These are phyloP conservation scores for Lasaia peninsularis DNA, from an alignment of 1,140 invertebrate species.

Conservation along the genomic window DNA sequence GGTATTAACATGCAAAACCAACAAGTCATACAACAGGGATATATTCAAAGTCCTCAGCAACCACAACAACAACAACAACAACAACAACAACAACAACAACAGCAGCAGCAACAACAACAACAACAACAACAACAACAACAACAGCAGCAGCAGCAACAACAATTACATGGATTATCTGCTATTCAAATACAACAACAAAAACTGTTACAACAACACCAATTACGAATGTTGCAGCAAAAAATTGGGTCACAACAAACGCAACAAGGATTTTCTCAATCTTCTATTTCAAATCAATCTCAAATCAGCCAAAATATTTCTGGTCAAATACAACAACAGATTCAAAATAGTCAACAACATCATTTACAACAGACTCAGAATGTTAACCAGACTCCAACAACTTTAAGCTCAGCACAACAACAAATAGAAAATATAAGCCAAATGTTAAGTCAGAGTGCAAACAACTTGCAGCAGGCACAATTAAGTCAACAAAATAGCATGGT, in stretches of 20 bases:
- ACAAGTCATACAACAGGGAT: conserved; percentile 45
- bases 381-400: conserved; percentile 52
- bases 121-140: conserved; percentile 41
- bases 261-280: conserved; percentile 65
- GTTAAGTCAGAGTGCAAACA: conserved; percentile 70
- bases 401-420: conserved; percentile 68
- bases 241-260: conserved; percentile 49
- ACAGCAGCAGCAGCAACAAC: conserved; percentile 34
- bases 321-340: conserved; percentile 64
- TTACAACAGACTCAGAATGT: conserved; percentile 62
- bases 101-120: conserved; percentile 46
- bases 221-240: conserved; percentile 70
- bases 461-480: conserved; percentile 60
- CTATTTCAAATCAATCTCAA: conserved; percentile 49
- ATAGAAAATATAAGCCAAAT: conserved; percentile 72
- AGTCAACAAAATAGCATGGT: conserved; percentile 57
- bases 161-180: conserved; percentile 63
- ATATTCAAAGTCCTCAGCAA: conserved; percentile 29
- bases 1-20: conserved; percentile 40
- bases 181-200: conserved; percentile 74
- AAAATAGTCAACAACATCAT: conserved; percentile 56
- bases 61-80: conserved; percentile 52
- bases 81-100: conserved; percentile 59
- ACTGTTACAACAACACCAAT: conserved; percentile 70
- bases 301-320: conserved; percentile 59